A percentile compares a stretch with the other conserved stretches of the same genome.
Conservation (phyloP, 2,113 vertebrate species). For the Daphoenositta chrysoptera region DNA sequence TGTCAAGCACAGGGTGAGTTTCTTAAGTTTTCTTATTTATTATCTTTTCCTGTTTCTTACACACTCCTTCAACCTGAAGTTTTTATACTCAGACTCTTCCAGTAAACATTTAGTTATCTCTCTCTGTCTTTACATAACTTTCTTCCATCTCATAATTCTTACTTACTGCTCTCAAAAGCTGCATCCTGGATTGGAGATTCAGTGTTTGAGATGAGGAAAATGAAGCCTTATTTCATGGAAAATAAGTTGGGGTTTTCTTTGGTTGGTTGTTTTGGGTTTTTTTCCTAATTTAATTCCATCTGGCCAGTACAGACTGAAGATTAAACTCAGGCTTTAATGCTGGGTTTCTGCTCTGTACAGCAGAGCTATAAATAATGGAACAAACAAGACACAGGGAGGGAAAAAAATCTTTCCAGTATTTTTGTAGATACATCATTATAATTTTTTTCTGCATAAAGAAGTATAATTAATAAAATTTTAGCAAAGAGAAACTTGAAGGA, state of each 20-base stretch:
- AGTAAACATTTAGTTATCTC: neutral
- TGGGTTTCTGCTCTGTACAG: neutral
- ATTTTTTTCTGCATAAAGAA: neutral
- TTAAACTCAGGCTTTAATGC: neutral
- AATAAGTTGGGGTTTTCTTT: fast-evolving
- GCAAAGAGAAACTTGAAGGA: neutral
- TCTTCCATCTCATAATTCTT: neutral
- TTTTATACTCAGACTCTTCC: neutral
- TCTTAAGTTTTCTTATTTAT: neutral
- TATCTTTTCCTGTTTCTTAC: neutral
- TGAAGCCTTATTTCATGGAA: neutral
- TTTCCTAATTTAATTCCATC: neutral
- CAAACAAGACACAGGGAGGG: neutral
- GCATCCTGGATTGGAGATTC: neutral
- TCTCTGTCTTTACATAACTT: neutral
- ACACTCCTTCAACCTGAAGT: neutral
- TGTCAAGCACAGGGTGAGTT: neutral
- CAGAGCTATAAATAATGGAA: neutral
- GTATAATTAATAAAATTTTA: neutral
- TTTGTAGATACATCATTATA: neutral
- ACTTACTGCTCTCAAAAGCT: neutral
- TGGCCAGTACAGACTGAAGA: neutral
- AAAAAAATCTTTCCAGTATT: neutral
- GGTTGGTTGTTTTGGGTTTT: neutral
- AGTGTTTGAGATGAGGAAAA: neutral